Conservation (phyloP, 35 echinoderm and acorn worm genomes). For the Eucidaris tribuloides region DNA sequence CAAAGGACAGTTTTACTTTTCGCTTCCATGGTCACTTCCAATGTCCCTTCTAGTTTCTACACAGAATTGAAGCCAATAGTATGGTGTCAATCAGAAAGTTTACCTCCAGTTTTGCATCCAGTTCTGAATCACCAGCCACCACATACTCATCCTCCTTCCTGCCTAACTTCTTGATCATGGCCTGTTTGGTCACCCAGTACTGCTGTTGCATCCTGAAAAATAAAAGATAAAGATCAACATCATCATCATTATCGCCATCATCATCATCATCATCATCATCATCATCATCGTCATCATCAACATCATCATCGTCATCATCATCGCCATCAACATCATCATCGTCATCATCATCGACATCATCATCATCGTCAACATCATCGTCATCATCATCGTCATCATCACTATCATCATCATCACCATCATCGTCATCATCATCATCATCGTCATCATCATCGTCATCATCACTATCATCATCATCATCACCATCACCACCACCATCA, state of each 20-base stretch:
- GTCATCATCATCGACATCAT: background rate
- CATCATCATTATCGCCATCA: background rate
- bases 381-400: background rate
- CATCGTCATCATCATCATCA: background rate
- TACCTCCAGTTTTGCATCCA: conserved; percentile 98
- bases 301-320: background rate
- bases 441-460: background rate
- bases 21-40: no score
- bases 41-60: background rate
- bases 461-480: background rate
- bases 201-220: conserved; percentile 73
- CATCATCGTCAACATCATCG: background rate
- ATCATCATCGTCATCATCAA: background rate
- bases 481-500: background rate
- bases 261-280: background rate
- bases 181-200: conserved; percentile 99
- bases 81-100: no score
- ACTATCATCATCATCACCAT: background rate
- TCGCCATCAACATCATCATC: background rate
- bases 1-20: no score
- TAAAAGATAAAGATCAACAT: background rate
- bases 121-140: conserved; percentile 90
- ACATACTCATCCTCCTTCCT: conserved; percentile 99
- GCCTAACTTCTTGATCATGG: conserved; percentile 95
- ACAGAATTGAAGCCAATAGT: background rate